Evolutionary conservation across 2,888 invertebrate species (phyloP).

Genomic region (Tribolium freemani): DNA sequence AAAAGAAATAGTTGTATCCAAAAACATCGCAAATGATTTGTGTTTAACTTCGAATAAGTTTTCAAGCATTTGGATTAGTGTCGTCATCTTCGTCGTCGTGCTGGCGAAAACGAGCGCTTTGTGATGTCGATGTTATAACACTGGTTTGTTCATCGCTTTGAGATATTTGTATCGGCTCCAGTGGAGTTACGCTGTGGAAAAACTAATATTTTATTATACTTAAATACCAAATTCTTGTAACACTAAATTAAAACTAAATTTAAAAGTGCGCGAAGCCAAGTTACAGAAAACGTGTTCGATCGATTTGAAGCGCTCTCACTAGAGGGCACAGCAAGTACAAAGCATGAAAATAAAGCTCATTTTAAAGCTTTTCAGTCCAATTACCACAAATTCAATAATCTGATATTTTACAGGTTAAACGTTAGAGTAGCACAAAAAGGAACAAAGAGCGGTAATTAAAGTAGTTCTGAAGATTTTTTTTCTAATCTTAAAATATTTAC

Average conservation of each 20-base stretch:
- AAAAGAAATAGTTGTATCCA: background rate
- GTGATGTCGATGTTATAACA: conserved; percentile 64
- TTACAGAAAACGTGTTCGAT: background rate
- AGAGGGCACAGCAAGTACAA: background rate
- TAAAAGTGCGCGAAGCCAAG: background rate
- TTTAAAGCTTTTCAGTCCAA: no score
- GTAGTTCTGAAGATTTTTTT: no score
- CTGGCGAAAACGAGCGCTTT: conserved; percentile 51
- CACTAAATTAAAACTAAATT: no score
- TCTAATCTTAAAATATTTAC: no score
- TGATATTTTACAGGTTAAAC: no score
- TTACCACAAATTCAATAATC: no score
- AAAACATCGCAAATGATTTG: no score
- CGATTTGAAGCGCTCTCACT: background rate
- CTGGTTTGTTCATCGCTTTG: conserved; percentile 63
- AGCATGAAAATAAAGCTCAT: background rate
- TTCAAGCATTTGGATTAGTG: conserved; percentile 27
- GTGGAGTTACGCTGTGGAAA: conserved; percentile 71
- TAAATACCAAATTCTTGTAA: background rate
- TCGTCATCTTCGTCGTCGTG: conserved; percentile 49
- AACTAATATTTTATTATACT: conserved; percentile 10
- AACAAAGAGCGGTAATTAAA: no score
- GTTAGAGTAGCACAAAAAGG: no score
- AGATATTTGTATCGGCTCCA: conserved; percentile 70
- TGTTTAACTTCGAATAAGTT: background rate